Conservation (phyloP, 1,140 invertebrate species). For the Drosophila baimaii region DNA sequence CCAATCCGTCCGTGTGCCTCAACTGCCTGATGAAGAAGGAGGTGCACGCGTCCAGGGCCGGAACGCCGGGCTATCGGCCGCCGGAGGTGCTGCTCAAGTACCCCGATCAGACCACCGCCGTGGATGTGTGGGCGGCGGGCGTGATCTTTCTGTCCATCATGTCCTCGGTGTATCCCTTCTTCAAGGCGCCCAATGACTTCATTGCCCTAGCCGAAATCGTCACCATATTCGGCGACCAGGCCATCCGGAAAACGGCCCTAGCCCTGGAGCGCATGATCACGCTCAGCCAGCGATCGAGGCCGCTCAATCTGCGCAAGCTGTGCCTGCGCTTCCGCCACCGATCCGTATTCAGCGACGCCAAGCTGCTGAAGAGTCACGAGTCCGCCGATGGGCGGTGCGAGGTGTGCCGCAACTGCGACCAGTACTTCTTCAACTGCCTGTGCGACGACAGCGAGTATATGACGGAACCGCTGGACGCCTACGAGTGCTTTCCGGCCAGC, state of each 20-base stretch:
- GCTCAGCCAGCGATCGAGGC: conserved; percentile 85
- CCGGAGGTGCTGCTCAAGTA: conserved; percentile 94
- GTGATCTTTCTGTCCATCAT: conserved; percentile 93
- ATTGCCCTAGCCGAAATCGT: conserved; percentile 93
- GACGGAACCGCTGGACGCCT: conserved; percentile 71
- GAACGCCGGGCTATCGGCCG: conserved; percentile 94
- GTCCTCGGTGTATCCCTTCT: conserved; percentile 92
- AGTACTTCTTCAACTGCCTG: conserved; percentile 79
- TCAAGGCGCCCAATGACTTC: conserved; percentile 92
- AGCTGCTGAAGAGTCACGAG: conserved; percentile 61
- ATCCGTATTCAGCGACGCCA: conserved; percentile 62
- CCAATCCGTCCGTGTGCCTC: conserved; percentile 87
- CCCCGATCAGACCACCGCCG: conserved; percentile 90
- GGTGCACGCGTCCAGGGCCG: conserved; percentile 91
- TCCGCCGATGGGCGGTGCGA: conserved; percentile 65
- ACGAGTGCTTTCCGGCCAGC: conserved; percentile 75
- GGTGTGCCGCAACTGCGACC: conserved; percentile 81
- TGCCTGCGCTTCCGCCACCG: conserved; percentile 85
- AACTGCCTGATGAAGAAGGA: conserved; percentile 86
- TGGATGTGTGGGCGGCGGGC: conserved; percentile 96
- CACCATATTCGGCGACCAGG: conserved; percentile 90
- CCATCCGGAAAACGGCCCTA: conserved; percentile 88
- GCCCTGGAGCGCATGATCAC: conserved; percentile 87
- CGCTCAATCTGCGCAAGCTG: conserved; percentile 86
- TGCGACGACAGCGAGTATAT: conserved; percentile 66